Conservation (phyloP, 2,113 vertebrate genomes). For the Catagonus wagneri region DNA sequence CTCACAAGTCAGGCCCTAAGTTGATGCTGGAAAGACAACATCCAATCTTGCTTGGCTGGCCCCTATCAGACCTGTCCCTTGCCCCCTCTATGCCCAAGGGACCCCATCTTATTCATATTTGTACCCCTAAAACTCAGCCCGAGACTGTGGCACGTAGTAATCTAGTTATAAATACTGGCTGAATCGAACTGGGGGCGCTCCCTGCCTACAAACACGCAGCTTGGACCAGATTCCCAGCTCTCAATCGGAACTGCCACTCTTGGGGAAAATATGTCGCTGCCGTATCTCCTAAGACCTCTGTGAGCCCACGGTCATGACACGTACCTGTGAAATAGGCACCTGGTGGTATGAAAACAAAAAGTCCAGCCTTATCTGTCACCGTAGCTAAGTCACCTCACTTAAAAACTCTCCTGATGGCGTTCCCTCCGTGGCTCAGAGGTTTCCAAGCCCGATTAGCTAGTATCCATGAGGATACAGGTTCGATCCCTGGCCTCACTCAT, state of each 20-base stretch:
- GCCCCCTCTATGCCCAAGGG: background rate
- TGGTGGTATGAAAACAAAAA: rapidly evolving
- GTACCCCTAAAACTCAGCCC: background rate
- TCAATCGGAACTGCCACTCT: background rate
- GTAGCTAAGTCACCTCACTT: background rate
- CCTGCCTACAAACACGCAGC: rapidly evolving
- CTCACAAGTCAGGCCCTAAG: background rate
- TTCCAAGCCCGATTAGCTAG: too few relatives aligned
- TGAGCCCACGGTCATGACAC: rapidly evolving
- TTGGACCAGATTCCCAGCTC: background rate
- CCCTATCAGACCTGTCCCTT: background rate
- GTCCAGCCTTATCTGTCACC: background rate
- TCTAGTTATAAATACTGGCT: background rate
- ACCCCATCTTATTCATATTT: background rate
- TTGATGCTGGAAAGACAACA: background rate
- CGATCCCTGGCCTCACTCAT: too few relatives aligned
- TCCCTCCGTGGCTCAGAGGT: too few relatives aligned
- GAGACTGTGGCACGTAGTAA: rapidly evolving
- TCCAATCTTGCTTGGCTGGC: background rate
- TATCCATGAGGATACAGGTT: too few relatives aligned
- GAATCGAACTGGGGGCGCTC: background rate
- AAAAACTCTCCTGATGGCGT: too few relatives aligned
- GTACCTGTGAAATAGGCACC: background rate
- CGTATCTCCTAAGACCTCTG: rapidly evolving
- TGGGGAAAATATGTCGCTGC: background rate